Evolutionary conservation across 2,797 vertebrate genomes (phyloP).

Genomic region (Etheostoma nigrum): DNA sequence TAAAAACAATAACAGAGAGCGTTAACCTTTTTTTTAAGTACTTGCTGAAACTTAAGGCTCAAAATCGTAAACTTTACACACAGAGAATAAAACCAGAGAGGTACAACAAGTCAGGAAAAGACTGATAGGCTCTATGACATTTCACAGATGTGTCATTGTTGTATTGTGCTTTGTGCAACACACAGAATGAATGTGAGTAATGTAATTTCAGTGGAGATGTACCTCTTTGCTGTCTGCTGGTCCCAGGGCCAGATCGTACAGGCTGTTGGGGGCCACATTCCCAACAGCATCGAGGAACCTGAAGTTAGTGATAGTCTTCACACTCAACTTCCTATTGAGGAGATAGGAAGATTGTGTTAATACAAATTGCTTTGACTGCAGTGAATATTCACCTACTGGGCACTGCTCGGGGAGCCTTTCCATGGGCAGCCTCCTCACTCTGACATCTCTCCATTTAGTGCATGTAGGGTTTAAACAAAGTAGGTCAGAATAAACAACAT

Average conservation of each 20-base stretch:
- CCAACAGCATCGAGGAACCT: conserved; percentile 91
- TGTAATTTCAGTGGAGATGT: neutral
- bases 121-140: neutral
- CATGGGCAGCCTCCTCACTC: too few relatives aligned
- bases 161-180: neutral
- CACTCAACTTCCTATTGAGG: conserved; percentile 90
- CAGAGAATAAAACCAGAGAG: neutral
- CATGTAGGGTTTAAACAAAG: too few relatives aligned
- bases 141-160: neutral
- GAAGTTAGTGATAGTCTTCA: conserved; percentile 90
- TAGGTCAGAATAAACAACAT: neutral
- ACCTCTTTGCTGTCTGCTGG: conserved; percentile 91
- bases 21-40: neutral
- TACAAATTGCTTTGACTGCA: neutral
- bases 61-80: neutral
- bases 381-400: neutral
- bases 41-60: neutral
- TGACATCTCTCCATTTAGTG: too few relatives aligned
- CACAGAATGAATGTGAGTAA: too few relatives aligned
- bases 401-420: too few relatives aligned
- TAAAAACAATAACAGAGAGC: neutral
- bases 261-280: conserved; percentile 89
- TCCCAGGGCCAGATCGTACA: conserved; percentile 94
- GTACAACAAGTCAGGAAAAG: neutral
- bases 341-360: neutral